phyloP scores from a whole-genome alignment of 2,113 vertebrate genomes.

The Melanocharis versteri region DNA sequence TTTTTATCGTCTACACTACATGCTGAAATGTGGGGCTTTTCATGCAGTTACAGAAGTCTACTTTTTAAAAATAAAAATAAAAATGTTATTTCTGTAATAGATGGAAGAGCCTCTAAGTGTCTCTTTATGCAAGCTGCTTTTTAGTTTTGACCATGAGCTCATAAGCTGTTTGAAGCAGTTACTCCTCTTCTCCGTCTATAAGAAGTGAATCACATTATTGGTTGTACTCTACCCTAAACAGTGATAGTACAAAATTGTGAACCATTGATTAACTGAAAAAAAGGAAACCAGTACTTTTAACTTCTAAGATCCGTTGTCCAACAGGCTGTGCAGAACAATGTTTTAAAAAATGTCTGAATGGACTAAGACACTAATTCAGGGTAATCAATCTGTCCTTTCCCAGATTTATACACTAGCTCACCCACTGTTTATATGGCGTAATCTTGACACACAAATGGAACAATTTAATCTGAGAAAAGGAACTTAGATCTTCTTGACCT shows the following conservation, averaged over 20 bases:
- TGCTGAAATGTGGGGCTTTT: accelerated
- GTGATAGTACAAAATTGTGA: background rate
- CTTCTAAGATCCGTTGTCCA: background rate
- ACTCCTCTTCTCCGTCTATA: background rate
- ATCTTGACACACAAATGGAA: background rate
- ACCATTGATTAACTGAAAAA: background rate
- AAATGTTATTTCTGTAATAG: background rate
- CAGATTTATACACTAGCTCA: background rate
- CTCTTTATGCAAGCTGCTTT: background rate
- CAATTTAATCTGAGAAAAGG: background rate
- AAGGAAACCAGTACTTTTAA: background rate
- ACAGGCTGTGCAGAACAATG: background rate
- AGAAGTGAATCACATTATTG: background rate
- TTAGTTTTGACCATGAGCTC: background rate
- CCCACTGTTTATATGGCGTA: background rate
- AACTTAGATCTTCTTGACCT: background rate
- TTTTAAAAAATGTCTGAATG: background rate
- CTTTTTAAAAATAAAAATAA: background rate
- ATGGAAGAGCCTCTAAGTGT: background rate
- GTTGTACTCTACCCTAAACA: background rate
- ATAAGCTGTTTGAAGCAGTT: background rate
- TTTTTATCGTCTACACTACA: background rate
- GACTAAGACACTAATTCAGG: background rate
- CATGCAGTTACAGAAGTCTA: background rate
- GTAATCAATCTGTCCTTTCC: background rate